Conservation (phyloP, 2,113 vertebrate species). For the Alces alces region DNA sequence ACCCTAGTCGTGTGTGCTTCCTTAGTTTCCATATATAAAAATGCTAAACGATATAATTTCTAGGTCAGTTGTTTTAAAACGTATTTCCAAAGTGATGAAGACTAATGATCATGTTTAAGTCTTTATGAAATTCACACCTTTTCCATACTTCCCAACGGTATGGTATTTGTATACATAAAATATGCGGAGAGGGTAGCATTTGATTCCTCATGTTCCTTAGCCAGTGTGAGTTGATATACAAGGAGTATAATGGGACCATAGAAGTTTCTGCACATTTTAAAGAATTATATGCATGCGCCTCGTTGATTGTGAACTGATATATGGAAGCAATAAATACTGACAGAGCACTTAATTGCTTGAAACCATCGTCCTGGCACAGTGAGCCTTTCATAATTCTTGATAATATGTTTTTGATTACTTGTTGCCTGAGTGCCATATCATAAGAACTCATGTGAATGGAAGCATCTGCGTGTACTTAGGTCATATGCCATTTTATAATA, state of each 20-base stretch:
- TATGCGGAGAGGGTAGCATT: neutral
- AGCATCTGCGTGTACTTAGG: slow-evolving; percentile 54
- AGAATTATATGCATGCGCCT: slow-evolving; percentile 41
- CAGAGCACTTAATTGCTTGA: slow-evolving; percentile 70
- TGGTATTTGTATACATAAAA: neutral
- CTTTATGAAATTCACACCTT: neutral
- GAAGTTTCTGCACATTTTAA: slow-evolving; percentile 12
- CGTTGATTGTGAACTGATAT: slow-evolving; percentile 66
- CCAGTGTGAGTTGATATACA: neutral
- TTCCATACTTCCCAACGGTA: neutral
- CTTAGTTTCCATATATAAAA: neutral
- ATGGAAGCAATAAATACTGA: slow-evolving; percentile 61
- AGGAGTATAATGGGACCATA: slow-evolving; percentile 4
- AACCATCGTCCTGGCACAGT: slow-evolving; percentile 43
- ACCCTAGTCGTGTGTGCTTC: neutral
- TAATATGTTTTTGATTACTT: slow-evolving; percentile 73
- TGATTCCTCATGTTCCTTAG: neutral
- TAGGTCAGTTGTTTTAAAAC: neutral
- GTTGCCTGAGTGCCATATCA: slow-evolving; percentile 39
- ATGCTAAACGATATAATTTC: neutral
- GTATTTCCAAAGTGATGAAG: neutral
- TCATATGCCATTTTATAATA: slow-evolving; percentile 60
- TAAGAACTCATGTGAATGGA: slow-evolving; percentile 63
- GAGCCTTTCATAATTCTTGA: slow-evolving; percentile 66
- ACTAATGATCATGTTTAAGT: neutral